Evolutionary conservation across 2,113 vertebrate genomes (phyloP).

Genomic region (Chroicocephalus ridibundus): DNA sequence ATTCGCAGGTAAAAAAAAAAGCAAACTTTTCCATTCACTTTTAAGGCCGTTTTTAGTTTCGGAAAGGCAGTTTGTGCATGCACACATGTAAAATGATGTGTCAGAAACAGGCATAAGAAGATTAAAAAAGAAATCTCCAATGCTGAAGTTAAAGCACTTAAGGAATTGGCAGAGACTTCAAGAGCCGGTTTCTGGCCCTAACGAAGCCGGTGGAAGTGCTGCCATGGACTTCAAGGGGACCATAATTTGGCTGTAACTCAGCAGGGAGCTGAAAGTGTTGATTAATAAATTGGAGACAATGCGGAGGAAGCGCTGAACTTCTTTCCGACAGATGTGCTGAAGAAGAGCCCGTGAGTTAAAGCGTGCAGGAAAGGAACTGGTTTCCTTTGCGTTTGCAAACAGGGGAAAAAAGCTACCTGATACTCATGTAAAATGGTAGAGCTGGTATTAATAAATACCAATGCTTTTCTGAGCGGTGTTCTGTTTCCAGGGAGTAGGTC

Average conservation of each 20-base stretch:
- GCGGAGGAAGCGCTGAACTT: background rate
- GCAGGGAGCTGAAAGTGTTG: conserved; percentile 50
- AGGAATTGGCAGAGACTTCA: conserved; percentile 58
- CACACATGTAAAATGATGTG: conserved; percentile 22
- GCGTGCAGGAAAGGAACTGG: background rate
- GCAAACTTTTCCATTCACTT: background rate
- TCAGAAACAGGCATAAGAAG: background rate
- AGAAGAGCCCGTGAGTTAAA: background rate
- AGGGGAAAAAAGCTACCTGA: background rate
- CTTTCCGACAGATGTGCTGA: conserved; percentile 41
- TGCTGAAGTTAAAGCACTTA: conserved; percentile 26
- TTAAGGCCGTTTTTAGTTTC: background rate
- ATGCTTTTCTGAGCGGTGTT: conserved; percentile 12
- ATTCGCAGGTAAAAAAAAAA: background rate
- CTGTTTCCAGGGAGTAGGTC: background rate
- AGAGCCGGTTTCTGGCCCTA: conserved; percentile 27
- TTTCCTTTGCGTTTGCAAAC: conserved; percentile 41
- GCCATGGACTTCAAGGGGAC: conserved; percentile 52
- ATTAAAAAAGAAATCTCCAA: conserved; percentile 29
- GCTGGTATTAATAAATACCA: conserved; percentile 40
- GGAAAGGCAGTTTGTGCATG: background rate
- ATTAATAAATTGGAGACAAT: conserved; percentile 60
- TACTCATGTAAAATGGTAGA: background rate
- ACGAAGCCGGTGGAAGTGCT: conserved; percentile 46
- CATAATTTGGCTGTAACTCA: conserved; percentile 51